Percentiles rank a stretch among this genome's conserved stretches.
phyloP scores from a whole-genome alignment of 2,797 vertebrate species.

The Propithecus perrieri region DNA sequence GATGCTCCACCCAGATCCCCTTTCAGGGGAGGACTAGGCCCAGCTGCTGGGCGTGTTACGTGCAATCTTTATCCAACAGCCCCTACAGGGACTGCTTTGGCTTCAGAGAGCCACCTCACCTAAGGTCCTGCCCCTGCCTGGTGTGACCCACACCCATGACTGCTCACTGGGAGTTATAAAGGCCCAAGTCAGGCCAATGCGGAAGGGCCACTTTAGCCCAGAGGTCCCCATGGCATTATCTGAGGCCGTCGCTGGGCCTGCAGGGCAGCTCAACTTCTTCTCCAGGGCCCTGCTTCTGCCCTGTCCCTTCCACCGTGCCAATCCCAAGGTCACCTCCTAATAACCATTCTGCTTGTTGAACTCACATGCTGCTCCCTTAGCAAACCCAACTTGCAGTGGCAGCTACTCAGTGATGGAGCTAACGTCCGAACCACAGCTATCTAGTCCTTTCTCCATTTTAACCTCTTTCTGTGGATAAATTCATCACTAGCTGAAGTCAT shows the following conservation, averaged over 20 bases:
- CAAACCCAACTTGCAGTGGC: not conserved
- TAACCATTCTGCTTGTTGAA: not conserved
- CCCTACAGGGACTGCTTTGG: not conserved
- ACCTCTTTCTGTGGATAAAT: not conserved
- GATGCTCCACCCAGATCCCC: not conserved
- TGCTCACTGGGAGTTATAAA: not conserved
- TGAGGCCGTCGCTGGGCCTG: not conserved
- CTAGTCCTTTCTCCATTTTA: not conserved
- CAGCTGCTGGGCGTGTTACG: not conserved
- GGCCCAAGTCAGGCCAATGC: not conserved
- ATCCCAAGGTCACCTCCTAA: not conserved
- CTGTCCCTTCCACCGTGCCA: not conserved
- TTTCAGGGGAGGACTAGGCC: not conserved
- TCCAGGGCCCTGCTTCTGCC: not conserved
- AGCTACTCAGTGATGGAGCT: not conserved
- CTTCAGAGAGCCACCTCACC: rapidly evolving
- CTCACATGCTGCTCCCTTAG: not conserved
- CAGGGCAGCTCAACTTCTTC: not conserved
- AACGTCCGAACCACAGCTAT: not conserved
- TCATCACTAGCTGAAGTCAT: not conserved
- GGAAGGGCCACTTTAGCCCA: not conserved
- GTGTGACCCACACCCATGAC: too few relatives aligned
- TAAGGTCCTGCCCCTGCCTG: not conserved
- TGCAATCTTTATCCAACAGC: not conserved
- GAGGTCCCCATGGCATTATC: not conserved